A percentile compares a stretch with the other conserved stretches of the same genome.
These are phyloP conservation scores for Tenrec ecaudatus DNA, from an alignment of 2,113 vertebrate species.

Conservation along the genomic window DNA sequence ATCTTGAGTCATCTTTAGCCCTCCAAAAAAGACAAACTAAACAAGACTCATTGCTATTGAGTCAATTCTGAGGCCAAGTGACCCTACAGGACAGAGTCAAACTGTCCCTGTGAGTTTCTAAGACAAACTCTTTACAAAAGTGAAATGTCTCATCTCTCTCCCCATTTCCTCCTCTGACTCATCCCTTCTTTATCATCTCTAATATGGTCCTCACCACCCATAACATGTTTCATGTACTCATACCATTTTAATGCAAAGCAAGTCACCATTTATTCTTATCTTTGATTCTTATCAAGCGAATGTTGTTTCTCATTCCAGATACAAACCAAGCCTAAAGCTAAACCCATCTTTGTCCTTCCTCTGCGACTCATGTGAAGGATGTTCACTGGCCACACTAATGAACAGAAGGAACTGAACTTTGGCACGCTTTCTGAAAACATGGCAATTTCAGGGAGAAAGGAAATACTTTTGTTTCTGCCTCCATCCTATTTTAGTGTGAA, in stretches of 20 bases:
- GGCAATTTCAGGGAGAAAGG: constrained; percentile 51
- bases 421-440: background rate
- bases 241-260: background rate
- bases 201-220: background rate
- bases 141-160: too few species aligned
- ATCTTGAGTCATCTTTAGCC: background rate
- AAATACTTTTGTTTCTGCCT: constrained; percentile 60
- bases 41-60: too few species aligned
- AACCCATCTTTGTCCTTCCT: background rate
- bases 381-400: background rate
- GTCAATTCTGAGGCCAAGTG: too few species aligned
- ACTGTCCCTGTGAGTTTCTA: too few species aligned
- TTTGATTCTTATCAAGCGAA: background rate
- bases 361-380: background rate
- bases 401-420: background rate
- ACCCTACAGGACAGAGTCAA: too few species aligned
- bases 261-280: background rate
- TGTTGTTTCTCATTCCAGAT: background rate
- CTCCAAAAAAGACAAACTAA: too few species aligned
- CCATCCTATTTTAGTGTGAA: constrained; percentile 43
- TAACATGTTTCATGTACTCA: background rate
- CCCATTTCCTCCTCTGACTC: background rate
- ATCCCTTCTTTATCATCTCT: background rate
- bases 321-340: constrained; percentile 5
- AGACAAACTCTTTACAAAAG: too few species aligned